Percentiles rank a stretch among this genome's conserved stretches.
Evolutionary conservation across 53 echinoderm and acorn worm genomes (phyloP).

Genomic region (Holothuria leucospilota): DNA sequence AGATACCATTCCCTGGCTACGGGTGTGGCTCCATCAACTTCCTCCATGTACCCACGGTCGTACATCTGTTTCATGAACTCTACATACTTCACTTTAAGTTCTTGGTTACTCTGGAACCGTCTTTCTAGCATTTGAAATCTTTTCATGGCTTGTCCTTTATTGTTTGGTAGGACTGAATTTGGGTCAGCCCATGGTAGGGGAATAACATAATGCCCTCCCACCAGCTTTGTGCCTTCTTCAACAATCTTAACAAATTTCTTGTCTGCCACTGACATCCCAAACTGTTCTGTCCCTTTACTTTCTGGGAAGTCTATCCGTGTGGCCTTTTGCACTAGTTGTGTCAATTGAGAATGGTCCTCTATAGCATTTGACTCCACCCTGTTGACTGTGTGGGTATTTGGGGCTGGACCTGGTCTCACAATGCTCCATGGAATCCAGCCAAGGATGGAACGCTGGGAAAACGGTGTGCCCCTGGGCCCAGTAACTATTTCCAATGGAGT

Average conservation of each 20-base stretch:
- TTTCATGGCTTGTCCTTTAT: too few relatives aligned
- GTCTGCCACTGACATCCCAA: too few relatives aligned
- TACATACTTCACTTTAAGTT: constrained; percentile 35
- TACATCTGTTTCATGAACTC: constrained; percentile 38
- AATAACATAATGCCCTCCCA: constrained; percentile 50
- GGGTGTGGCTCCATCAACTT: constrained; percentile 14
- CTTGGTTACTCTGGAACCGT: constrained; percentile 31
- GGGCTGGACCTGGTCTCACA: constrained; percentile 2
- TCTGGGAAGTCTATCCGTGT: constrained; percentile 58
- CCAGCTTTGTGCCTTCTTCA: constrained; percentile 8
- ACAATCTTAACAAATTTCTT: constrained; percentile 52
- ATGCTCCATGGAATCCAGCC: constrained; percentile 60
- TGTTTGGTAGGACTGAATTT: constrained; percentile 47
- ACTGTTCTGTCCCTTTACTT: constrained; percentile 25
- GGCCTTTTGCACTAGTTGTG: constrained; percentile 21
- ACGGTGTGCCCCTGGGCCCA: constrained; percentile 52
- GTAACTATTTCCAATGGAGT: constrained; percentile 53
- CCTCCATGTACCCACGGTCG: constrained; percentile 43
- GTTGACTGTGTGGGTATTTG: background rate
- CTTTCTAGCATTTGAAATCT: constrained; percentile 42
- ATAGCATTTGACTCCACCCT: background rate
- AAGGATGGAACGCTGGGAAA: constrained; percentile 42
- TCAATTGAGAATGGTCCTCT: constrained; percentile 11
- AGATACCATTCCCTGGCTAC: constrained; percentile 5
- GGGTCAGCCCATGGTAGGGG: constrained; percentile 49